Base-by-base conservation (phyloP, 2,113 vertebrate species). In the Platanista minor region DNA sequence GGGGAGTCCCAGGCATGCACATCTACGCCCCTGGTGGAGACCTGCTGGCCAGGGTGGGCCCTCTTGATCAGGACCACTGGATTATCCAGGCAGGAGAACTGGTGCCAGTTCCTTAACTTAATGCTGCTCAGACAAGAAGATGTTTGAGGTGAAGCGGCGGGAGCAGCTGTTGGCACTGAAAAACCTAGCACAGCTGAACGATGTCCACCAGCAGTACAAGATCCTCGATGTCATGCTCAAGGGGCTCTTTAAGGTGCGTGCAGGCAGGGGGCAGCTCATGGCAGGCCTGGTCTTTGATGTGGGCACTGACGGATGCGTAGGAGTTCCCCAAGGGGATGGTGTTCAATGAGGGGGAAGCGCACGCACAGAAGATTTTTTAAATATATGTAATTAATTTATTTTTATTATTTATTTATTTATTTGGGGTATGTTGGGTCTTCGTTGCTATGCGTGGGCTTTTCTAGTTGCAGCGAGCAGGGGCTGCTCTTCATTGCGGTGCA, bases 151-250 rank as follows among this genome's bases (percentile, higher is more conserved):
- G 80, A 99, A 99, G 98, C 99, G 99, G 97, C 99, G 99, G 97
- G 99, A 99, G 98, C 99, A 99, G 98, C 99, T 99, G 94, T 99
- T 99, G 0, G 99, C 99, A 0, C 98, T 99, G 77, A 99, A 99
- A 99, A 99, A 99, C 94, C 98, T 99, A 96, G 99, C 99, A 0
- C 99, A 99, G 98, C 99, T 99, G 91, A 99, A 99, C 0, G 99
- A 99, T 54, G 96, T 99, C 97, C 99, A 99, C 99, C 99, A 99
- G 98, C 99, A 99, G 97, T 99, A 99, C 98, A 99, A 99, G 98
- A 99, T 99, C 98, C 99, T 99, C 11, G 99, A 99, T 97, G 99
- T 99, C 98, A 99, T 99, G 99, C 99, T 99, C 94, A 99, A 99
- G 98, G 99, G 99, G 25, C 99, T 99, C 67, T 99, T 99, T 97